These are phyloP conservation scores for Odocoileus hemionus DNA, from an alignment of 2,113 vertebrate genomes.

Conservation along the genomic window DNA sequence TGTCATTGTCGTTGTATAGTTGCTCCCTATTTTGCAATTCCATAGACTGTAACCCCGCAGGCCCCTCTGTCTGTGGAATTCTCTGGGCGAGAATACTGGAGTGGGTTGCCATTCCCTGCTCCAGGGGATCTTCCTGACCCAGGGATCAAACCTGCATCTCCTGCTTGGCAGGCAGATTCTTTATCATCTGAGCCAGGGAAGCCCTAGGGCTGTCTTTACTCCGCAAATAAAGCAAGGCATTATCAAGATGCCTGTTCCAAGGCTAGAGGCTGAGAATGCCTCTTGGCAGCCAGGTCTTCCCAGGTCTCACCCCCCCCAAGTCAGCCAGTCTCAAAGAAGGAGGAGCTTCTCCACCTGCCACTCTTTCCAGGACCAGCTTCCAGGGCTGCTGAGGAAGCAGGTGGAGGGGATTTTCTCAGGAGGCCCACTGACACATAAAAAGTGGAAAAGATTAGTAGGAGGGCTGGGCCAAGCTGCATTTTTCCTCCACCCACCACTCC, in stretches of 20 bases:
- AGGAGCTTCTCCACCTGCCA: background rate
- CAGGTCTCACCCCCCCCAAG: background rate
- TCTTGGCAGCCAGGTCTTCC: background rate
- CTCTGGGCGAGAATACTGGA: background rate
- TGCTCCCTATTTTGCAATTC: background rate
- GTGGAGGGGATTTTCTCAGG: background rate
- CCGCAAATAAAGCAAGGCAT: background rate
- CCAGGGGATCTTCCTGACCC: background rate
- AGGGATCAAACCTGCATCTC: background rate
- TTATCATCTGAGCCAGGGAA: background rate
- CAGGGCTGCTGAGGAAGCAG: background rate
- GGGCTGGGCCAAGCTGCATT: background rate
- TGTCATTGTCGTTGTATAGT: rapidly evolving
- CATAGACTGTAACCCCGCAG: background rate
- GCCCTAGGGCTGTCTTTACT: background rate
- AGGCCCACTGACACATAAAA: background rate
- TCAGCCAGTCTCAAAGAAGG: background rate
- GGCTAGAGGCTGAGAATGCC: background rate
- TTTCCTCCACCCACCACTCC: background rate
- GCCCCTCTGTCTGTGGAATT: background rate
- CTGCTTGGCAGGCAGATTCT: background rate
- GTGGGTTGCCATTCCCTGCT: background rate
- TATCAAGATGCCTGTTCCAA: background rate
- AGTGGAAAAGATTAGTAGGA: background rate
- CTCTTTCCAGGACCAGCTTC: background rate